phyloP scores from a whole-genome alignment of 1,140 invertebrate species.

The Fragariocoptes setiger region DNA sequence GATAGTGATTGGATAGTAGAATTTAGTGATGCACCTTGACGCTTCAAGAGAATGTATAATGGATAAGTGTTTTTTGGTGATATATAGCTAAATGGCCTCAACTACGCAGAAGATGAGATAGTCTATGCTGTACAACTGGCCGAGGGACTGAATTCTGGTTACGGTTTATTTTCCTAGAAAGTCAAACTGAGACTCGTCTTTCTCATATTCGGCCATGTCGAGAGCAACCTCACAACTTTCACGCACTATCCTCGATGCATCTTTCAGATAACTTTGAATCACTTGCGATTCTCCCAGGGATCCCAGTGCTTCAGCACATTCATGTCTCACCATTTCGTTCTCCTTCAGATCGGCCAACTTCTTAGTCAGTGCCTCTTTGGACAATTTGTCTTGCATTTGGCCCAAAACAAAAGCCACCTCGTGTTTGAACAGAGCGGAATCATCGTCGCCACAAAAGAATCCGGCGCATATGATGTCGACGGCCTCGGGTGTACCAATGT shows the following conservation, averaged over 20 bases:
- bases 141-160: too few relatives aligned
- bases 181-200: constrained; percentile 23
- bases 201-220: constrained; percentile 92
- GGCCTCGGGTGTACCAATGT: constrained; percentile 41
- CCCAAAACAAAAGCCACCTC: constrained; percentile 94
- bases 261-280: constrained; percentile 43
- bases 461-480: constrained; percentile 40
- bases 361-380: constrained; percentile 35
- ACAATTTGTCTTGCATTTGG: constrained; percentile 52
- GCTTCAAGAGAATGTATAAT: too few relatives aligned
- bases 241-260: constrained; percentile 53
- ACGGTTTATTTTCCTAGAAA: constrained; percentile 1
- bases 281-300: constrained; percentile 63
- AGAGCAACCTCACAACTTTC: constrained; percentile 88
- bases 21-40: too few relatives aligned
- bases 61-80: too few relatives aligned
- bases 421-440: constrained; percentile 53
- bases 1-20: too few relatives aligned
- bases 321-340: constrained; percentile 87
- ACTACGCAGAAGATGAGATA: too few relatives aligned
- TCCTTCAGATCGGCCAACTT: constrained; percentile 39
- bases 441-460: constrained; percentile 2
- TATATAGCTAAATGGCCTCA: too few relatives aligned
- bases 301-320: constrained; percentile 89
- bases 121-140: too few relatives aligned